Conservation (phyloP, 1,140 invertebrate species). For the Hyposmocoma kahamanoa region DNA sequence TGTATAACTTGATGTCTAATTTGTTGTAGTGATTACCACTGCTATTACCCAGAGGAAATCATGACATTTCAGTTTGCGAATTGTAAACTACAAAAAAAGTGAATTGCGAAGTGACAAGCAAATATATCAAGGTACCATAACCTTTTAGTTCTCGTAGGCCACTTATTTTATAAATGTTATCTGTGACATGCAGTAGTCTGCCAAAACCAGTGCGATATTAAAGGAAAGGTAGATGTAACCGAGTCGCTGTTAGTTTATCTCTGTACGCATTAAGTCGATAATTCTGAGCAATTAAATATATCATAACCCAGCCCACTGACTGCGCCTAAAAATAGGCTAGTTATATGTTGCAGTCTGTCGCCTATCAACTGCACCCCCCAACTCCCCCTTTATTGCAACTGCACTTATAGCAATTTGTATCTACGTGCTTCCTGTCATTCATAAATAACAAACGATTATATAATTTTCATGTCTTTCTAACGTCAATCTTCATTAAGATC, state of each 20-base stretch:
- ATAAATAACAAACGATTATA: no score
- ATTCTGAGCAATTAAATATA: slow-evolving; percentile 28
- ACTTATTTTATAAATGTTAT: not conserved
- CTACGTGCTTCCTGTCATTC: slow-evolving; percentile 32
- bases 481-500: no score
- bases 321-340: no score
- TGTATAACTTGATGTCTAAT: no score
- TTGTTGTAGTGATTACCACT: not conserved
- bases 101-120: no score
- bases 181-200: not conserved
- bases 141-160: no score
- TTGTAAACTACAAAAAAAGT: no score
- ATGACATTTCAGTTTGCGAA: no score
- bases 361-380: slow-evolving; percentile 31
- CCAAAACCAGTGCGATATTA: no score
- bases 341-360: slow-evolving; percentile 19
- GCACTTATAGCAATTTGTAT: slow-evolving; percentile 43
- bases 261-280: slow-evolving; percentile 1
- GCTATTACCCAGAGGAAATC: no score
- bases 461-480: not conserved
- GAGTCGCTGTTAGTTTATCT: not conserved
- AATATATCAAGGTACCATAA: no score
- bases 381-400: slow-evolving; percentile 41
- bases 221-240: no score
- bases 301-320: slow-evolving; percentile 28